Conservation (phyloP, 2,888 invertebrate genomes). For the Metalampra italica region DNA sequence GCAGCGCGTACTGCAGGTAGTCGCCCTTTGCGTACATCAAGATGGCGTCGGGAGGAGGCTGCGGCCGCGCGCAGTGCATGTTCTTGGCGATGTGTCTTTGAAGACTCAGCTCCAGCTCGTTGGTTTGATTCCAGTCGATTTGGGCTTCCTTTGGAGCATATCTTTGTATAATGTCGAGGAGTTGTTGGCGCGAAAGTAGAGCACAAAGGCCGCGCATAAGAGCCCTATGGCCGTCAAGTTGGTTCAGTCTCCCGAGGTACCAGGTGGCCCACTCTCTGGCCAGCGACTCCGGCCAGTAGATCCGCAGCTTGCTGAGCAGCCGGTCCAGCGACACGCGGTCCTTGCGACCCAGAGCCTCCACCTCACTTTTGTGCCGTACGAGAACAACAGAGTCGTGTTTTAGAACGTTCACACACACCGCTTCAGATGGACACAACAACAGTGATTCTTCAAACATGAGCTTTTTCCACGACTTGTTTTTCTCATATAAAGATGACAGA, state of each 20-base stretch:
- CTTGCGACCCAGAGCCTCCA: conserved; percentile 29
- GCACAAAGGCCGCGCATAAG: conserved; percentile 41
- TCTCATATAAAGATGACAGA: conserved; percentile 40
- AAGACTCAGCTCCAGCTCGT: conserved; percentile 41
- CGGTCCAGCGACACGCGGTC: conserved; percentile 31
- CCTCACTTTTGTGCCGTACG: conserved; percentile 25
- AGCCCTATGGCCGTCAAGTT: conserved; percentile 34
- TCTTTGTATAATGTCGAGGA: conserved; percentile 37
- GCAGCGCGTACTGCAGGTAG: conserved; percentile 51
- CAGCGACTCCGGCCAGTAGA: conserved; percentile 48
- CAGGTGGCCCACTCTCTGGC: conserved; percentile 32
- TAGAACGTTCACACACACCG: conserved; percentile 48
- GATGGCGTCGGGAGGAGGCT: conserved; percentile 40
- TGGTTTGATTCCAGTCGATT: conserved; percentile 43
- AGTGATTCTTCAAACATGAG: conserved; percentile 53
- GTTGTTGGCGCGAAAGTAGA: conserved; percentile 30
- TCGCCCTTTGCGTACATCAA: conserved; percentile 54
- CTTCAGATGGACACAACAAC: conserved; percentile 33
- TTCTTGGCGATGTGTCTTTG: conserved; percentile 50
- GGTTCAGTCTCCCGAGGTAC: conserved; percentile 31
- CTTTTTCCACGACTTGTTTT: conserved; percentile 52
- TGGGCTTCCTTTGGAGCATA: conserved; percentile 44
- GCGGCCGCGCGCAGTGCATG: conserved; percentile 56
- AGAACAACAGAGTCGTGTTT: conserved; percentile 52
- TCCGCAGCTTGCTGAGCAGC: conserved; percentile 42